A percentile compares a stretch with the other conserved stretches of the same genome.
phyloP scores from a whole-genome alignment of 2,113 vertebrate species.

The Apteryx mantelli region DNA sequence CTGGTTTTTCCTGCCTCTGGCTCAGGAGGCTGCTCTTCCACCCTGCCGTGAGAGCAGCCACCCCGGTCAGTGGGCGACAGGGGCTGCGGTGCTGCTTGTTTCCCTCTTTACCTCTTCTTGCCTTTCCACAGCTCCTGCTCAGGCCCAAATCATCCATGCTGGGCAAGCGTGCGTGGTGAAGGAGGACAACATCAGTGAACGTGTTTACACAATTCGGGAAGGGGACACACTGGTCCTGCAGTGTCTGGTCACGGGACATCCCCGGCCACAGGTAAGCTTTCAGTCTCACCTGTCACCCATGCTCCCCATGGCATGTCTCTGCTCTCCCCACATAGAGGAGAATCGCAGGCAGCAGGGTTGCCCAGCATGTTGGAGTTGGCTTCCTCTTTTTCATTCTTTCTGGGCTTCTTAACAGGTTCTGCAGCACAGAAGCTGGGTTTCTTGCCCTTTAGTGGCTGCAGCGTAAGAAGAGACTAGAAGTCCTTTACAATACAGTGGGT shows the following conservation, averaged over 20 bases:
- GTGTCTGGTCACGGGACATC: slow-evolving; percentile 95
- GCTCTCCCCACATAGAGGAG: fast-evolving
- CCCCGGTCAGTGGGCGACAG: neutral
- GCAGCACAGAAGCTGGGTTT: neutral
- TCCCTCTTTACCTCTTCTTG: neutral
- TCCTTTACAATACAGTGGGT: neutral
- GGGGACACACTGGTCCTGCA: slow-evolving; percentile 92
- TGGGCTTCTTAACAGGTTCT: neutral
- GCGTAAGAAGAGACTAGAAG: neutral
- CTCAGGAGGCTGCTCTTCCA: neutral
- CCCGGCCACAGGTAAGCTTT: slow-evolving; percentile 89
- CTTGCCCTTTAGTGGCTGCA: neutral
- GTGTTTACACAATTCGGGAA: slow-evolving; percentile 97
- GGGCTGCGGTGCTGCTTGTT: neutral
- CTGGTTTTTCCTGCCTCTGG: neutral
- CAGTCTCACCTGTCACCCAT: neutral
- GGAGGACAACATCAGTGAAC: slow-evolving; percentile 96
- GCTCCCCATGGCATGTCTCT: neutral
- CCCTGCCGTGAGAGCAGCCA: neutral
- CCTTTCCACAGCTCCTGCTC: slow-evolving; percentile 87
- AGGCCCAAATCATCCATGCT: slow-evolving; percentile 95
- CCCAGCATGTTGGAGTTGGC: neutral
- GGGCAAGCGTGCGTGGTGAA: slow-evolving; percentile 97
- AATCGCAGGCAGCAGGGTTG: neutral
- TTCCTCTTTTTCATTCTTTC: neutral